Percentiles rank a stretch among this genome's conserved stretches.
These are phyloP conservation scores for Borostomias antarcticus DNA, from an alignment of 2,797 vertebrate genomes.

Conservation along the genomic window DNA sequence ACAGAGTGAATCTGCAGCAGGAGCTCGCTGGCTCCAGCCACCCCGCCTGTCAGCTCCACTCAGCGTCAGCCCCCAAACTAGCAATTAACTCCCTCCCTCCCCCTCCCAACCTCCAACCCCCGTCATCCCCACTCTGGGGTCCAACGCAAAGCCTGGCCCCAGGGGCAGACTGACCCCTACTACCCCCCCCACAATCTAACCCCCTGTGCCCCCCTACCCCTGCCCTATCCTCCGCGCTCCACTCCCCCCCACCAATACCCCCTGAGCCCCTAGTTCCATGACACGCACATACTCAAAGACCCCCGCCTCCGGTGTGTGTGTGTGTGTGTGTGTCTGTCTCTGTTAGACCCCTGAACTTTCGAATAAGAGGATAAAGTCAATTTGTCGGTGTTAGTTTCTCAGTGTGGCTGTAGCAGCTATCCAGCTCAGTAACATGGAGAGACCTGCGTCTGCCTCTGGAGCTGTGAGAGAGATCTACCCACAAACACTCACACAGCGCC, in stretches of 20 bases:
- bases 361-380: conserved; percentile 62
- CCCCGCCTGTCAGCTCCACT: conserved; percentile 84
- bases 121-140: conserved; percentile 23
- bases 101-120: conserved; percentile 43
- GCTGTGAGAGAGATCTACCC: no score
- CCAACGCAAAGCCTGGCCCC: conserved; percentile 33
- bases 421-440: not conserved
- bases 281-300: conserved; percentile 64
- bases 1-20: conserved; percentile 89
- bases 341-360: conserved; percentile 69
- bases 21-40: conserved; percentile 78
- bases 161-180: conserved; percentile 62
- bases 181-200: conserved; percentile 8
- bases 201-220: no score
- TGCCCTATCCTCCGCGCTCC: no score
- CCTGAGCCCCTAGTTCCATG: conserved; percentile 51
- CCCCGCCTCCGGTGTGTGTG: no score
- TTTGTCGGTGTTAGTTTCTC: conserved; percentile 54
- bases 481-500: no score
- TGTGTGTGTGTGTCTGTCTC: conserved; percentile 41
- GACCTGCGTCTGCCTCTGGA: no score
- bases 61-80: conserved; percentile 80
- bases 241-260: no score
- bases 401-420: not conserved
- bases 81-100: conserved; percentile 84